Evolutionary conservation across 2,888 invertebrate genomes (phyloP).

Genomic region (Lasioglossum lativentre): DNA sequence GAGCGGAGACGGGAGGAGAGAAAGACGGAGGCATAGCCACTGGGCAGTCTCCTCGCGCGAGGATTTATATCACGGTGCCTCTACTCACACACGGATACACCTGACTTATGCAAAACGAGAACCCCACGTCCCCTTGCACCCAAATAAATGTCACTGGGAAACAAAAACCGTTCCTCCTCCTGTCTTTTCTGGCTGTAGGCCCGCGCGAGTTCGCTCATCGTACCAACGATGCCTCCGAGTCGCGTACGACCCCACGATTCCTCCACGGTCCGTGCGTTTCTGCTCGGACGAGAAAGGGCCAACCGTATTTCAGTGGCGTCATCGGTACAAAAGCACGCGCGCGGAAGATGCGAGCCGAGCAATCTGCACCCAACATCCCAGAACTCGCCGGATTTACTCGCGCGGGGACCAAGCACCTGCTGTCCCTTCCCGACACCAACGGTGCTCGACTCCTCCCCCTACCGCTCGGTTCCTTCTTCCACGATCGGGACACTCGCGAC

Average conservation of each 20-base stretch:
- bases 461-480: slow-evolving; percentile 56
- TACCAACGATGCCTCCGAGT: slow-evolving; percentile 25
- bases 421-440: slow-evolving; percentile 75
- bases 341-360: slow-evolving; percentile 66
- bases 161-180: slow-evolving; percentile 78
- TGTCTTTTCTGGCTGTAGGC: slow-evolving; percentile 63
- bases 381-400: slow-evolving; percentile 81
- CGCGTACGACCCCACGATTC: slow-evolving; percentile 38
- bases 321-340: slow-evolving; percentile 76
- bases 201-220: slow-evolving; percentile 61
- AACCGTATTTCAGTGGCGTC: slow-evolving; percentile 80
- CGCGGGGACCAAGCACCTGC: slow-evolving; percentile 84
- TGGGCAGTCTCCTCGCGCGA: slow-evolving; percentile 78
- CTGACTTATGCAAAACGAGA: slow-evolving; percentile 84
- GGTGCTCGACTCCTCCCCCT: slow-evolving; percentile 64
- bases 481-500: slow-evolving; percentile 81
- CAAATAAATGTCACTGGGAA: slow-evolving; percentile 83
- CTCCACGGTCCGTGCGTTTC: slow-evolving; percentile 27
- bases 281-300: slow-evolving; percentile 54
- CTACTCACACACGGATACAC: slow-evolving; percentile 78
- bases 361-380: slow-evolving; percentile 72
- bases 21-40: slow-evolving; percentile 73
- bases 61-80: slow-evolving; percentile 82
- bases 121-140: slow-evolving; percentile 76
- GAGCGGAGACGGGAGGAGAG: slow-evolving; percentile 52